Evolutionary conservation across 1,140 invertebrate species (phyloP).

Genomic region (Sipha flava): DNA sequence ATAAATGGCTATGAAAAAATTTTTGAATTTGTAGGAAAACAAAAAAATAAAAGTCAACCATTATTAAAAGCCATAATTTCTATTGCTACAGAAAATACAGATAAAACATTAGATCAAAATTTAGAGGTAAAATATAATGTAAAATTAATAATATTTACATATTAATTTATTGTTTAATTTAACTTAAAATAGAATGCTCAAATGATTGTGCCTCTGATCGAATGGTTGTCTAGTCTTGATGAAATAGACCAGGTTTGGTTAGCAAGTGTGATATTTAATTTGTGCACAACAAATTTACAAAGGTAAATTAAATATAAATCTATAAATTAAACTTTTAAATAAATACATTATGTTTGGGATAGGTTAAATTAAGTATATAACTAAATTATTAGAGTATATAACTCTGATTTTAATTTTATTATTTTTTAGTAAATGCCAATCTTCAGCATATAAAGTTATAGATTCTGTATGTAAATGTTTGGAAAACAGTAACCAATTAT

Average conservation of each 20-base stretch:
- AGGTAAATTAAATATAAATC: constrained; percentile 11
- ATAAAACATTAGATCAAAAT: constrained; percentile 22
- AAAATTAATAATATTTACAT: neutral
- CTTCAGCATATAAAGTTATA: constrained; percentile 45
- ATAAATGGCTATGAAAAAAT: constrained; percentile 40
- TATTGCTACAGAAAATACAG: constrained; percentile 44
- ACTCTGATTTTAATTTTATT: constrained; percentile 16
- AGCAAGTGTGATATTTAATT: constrained; percentile 30
- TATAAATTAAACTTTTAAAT: neutral
- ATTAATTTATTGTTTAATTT: neutral
- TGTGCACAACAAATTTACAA: constrained; percentile 33
- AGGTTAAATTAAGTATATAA: neutral
- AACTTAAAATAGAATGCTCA: constrained; percentile 21
- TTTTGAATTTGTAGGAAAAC: constrained; percentile 41
- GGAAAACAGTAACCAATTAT: constrained; percentile 15
- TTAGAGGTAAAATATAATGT: constrained; percentile 13
- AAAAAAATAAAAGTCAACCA: constrained; percentile 41
- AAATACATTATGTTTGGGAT: neutral
- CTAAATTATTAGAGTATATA: neutral
- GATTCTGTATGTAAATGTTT: constrained; percentile 43
- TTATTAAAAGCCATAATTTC: constrained; percentile 44
- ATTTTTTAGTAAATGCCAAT: constrained; percentile 44
- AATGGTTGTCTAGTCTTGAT: constrained; percentile 31
- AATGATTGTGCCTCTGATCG: constrained; percentile 25
- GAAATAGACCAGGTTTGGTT: constrained; percentile 32